A percentile compares a stretch with the other conserved stretches of the same genome.
These are phyloP conservation scores for Plagodis dolabraria DNA, from an alignment of 2,888 invertebrate genomes.

Conservation along the genomic window DNA sequence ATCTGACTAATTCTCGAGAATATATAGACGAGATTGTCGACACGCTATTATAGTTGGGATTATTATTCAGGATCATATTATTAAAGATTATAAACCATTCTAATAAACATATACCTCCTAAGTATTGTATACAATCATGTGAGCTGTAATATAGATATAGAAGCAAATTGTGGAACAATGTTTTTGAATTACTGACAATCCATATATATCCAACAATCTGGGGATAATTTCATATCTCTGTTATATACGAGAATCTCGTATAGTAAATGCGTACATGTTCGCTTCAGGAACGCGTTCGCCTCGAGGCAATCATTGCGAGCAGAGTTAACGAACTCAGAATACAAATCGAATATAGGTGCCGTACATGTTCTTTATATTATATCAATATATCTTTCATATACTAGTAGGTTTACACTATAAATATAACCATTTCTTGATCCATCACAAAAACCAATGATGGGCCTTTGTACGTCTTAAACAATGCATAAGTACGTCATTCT, in stretches of 20 bases:
- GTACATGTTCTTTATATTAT: slow-evolving; percentile 11
- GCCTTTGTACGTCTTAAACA: no score
- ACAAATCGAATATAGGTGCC: slow-evolving; percentile 65
- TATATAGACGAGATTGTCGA: no score
- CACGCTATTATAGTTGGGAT: no score
- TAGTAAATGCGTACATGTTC: slow-evolving; percentile 30
- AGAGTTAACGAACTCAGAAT: slow-evolving; percentile 74
- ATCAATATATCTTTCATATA: slow-evolving; percentile 3
- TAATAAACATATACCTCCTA: no score
- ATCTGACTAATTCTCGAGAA: no score
- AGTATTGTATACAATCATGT: no score
- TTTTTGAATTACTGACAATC: slow-evolving; percentile 20
- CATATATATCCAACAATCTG: slow-evolving; percentile 19
- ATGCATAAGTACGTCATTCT: no score
- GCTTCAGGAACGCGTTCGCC: slow-evolving; percentile 51
- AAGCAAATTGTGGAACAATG: slow-evolving; percentile 23
- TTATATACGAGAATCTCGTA: slow-evolving; percentile 9
- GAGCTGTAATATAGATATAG: neutral
- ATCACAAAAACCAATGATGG: no score
- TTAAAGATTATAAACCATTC: no score
- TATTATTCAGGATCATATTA: no score
- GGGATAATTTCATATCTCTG: slow-evolving; percentile 23
- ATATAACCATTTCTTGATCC: no score
- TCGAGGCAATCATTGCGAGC: slow-evolving; percentile 63
- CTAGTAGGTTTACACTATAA: neutral